phyloP scores from a whole-genome alignment of 2,113 vertebrate genomes.

The Oreochromis niloticus region DNA sequence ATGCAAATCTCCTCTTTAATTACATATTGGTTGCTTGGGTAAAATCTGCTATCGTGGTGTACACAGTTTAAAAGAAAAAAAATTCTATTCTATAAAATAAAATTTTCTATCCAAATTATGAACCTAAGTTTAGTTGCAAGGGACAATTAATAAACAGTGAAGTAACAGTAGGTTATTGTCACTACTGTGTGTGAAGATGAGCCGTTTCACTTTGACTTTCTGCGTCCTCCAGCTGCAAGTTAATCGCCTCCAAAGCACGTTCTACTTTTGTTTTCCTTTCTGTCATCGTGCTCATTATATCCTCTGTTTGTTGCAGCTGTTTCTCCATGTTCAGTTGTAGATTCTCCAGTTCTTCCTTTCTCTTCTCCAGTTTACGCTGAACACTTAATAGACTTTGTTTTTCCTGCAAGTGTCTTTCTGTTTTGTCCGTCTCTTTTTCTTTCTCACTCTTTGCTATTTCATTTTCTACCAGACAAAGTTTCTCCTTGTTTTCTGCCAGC shows the following conservation, averaged over 20 bases:
- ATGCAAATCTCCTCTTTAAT: too few relatives aligned
- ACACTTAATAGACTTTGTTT: neutral
- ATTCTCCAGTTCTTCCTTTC: neutral
- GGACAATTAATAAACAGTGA: too few relatives aligned
- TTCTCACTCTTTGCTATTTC: neutral
- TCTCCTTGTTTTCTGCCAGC: neutral
- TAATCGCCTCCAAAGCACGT: fast-evolving
- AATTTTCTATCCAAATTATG: too few relatives aligned
- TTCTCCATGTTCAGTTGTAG: neutral
- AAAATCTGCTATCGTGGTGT: too few relatives aligned
- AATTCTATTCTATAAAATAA: too few relatives aligned
- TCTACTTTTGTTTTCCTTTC: neutral
- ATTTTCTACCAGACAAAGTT: neutral
- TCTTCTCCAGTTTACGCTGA: neutral
- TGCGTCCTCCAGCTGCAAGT: neutral
- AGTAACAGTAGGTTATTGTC: too few relatives aligned
- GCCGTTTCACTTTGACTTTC: neutral
- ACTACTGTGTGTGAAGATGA: neutral
- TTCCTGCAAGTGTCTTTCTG: neutral
- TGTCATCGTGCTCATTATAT: neutral
- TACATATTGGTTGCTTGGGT: too few relatives aligned
- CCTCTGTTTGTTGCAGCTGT: neutral
- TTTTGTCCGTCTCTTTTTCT: neutral
- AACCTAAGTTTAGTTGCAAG: too few relatives aligned
- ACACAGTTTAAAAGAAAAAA: fast-evolving